Conservation (phyloP, 2,113 vertebrate species). For the Ailuropoda melanoleuca region DNA sequence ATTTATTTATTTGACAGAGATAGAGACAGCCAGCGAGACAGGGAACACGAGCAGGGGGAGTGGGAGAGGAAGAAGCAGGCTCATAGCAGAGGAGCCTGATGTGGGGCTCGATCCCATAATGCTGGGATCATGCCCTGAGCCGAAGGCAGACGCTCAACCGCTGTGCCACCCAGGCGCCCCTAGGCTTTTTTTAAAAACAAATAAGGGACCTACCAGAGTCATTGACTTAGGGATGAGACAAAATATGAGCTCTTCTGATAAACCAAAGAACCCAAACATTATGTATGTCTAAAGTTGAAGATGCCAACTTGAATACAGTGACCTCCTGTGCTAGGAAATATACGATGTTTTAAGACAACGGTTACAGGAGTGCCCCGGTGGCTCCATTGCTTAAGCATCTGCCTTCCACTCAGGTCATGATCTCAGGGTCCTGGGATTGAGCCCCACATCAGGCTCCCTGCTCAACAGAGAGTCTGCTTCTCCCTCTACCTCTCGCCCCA, state of each 20-base stretch:
- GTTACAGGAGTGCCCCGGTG: neutral
- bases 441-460: neutral
- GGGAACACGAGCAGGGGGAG: too few species aligned
- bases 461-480: neutral
- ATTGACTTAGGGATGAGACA: neutral
- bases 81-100: too few species aligned
- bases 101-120: too few species aligned
- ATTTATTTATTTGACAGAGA: too few species aligned
- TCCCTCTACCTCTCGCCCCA: too few species aligned
- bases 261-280: conserved; percentile 1
- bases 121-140: too few species aligned
- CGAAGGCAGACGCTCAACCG: too few species aligned
- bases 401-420: neutral
- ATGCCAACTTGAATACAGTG: neutral
- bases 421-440: neutral
- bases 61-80: too few species aligned
- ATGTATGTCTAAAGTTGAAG: neutral
- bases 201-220: neutral
- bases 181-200: neutral
- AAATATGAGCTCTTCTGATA: neutral
- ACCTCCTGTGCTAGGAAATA: neutral
- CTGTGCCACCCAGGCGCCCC: too few species aligned
- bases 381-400: neutral
- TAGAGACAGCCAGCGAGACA: too few species aligned
- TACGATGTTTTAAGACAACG: neutral